Conservation (phyloP, 2,888 invertebrate genomes). For the Nymphalis polychloros region DNA sequence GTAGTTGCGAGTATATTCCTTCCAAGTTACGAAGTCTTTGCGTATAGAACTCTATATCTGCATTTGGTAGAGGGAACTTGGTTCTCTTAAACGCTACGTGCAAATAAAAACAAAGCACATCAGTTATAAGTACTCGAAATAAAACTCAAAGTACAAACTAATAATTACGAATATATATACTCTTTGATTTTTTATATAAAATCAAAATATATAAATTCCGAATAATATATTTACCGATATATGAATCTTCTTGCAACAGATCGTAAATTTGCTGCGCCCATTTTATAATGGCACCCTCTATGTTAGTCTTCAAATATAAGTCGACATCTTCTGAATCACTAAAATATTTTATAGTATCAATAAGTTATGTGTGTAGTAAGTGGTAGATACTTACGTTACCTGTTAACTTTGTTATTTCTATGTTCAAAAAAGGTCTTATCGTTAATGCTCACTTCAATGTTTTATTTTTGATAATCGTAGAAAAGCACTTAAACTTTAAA, state of each 20-base stretch:
- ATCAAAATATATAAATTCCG: background rate
- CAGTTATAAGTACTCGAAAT: no score
- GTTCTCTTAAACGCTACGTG: constrained; percentile 83
- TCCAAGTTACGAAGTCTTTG: constrained; percentile 90
- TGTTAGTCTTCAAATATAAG: constrained; percentile 87
- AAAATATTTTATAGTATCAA: constrained; percentile 13
- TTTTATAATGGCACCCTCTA: constrained; percentile 93
- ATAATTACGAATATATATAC: no score
- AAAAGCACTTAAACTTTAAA: no score
- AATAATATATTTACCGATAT: constrained; percentile 62
- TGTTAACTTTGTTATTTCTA: no score
- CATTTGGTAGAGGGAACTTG: constrained; percentile 85
- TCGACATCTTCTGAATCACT: constrained; percentile 83
- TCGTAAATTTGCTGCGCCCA: constrained; percentile 92
- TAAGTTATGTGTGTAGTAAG: no score
- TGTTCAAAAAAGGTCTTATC: no score
- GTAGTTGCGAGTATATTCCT: constrained; percentile 92
- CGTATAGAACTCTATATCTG: constrained; percentile 91
- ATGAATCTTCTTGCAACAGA: constrained; percentile 88
- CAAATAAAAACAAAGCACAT: constrained; percentile 1
- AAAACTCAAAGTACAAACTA: no score
- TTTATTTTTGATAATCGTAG: no score
- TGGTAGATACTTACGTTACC: no score
- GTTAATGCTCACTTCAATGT: no score
- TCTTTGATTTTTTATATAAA: no score